phyloP scores from a whole-genome alignment of 1,140 invertebrate species.

The Drosophila prosaltans region DNA sequence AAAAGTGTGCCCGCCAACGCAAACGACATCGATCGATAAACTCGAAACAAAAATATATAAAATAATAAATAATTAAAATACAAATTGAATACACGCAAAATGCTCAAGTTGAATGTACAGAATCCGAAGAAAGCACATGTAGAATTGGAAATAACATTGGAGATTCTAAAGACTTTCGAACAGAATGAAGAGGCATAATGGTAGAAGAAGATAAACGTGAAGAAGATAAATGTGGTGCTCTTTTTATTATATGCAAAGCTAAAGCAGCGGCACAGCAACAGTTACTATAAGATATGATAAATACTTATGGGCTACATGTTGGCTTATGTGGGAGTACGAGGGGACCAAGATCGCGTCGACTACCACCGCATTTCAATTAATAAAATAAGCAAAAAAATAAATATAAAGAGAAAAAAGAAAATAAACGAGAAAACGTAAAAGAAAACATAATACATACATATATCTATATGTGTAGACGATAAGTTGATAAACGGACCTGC shows the following conservation, averaged over 20 bases:
- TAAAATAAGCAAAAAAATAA: constrained; percentile 66
- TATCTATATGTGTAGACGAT: constrained; percentile 3
- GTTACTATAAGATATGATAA: neutral
- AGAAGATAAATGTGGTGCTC: neutral
- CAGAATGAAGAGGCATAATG: too few relatives aligned
- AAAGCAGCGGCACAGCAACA: neutral
- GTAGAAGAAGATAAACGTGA: too few relatives aligned
- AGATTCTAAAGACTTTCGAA: neutral
- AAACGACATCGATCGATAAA: too few relatives aligned
- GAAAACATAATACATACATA: constrained; percentile 2
- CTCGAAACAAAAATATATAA: too few relatives aligned
- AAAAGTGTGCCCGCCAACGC: neutral
- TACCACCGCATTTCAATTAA: constrained; percentile 68
- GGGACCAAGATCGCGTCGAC: neutral
- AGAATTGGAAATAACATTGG: neutral
- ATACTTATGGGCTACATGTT: neutral
- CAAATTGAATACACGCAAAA: too few relatives aligned
- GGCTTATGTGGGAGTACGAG: neutral
- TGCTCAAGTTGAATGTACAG: too few relatives aligned
- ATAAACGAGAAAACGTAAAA: neutral
- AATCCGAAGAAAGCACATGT: neutral
- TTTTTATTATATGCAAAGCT: neutral
- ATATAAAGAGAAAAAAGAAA: constrained; percentile 2
- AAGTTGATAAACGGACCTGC: constrained; percentile 25
- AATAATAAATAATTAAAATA: too few relatives aligned